Base-by-base conservation (phyloP, 2,113 vertebrate species). In the Puntigrus tetrazona region DNA sequence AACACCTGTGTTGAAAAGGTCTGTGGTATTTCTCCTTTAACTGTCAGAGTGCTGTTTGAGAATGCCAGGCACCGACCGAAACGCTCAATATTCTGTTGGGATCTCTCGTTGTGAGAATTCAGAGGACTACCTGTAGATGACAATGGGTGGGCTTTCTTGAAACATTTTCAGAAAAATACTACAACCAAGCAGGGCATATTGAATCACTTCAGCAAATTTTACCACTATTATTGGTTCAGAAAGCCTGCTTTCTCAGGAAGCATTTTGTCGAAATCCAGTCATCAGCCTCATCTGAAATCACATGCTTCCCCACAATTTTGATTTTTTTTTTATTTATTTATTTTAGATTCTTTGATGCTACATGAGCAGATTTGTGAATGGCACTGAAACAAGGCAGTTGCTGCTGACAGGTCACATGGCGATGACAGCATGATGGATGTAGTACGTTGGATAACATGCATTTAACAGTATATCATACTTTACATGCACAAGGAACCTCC, bases 21-120 rank as follows among this genome's bases (percentile, higher is more conserved):
- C 25, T 45, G 7, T 43, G 41, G 41, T 47, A 29, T n/a, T 45
- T 31, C 50, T 20, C 65, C 41, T 81, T 69, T 22, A 81, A 81
- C 78, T 31, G 78, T 22, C 16, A 5, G 25, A 50, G 3, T 50
- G 78, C 61, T 81, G 5, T 63, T 63, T 43, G 13, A 29, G 38
- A 43, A 79, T 63, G 77, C 25, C 16, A 63, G 61, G 61, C 78
- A 69, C 63, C n/a, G 61, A 22, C 25, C 52, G 18, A 81, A 61
- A 34, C 7, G 5, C 27, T 65, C 78, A 20, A 80, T 65, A 80
- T 80, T 80, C 78, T 10, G 14, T 29, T 16, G 34, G 55, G 38
- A 45, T 65, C 5, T 18, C 52, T 78, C 11, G 13, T 74, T 47
- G 13, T 45, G 38, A 74, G 41, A 47, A 29, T 27, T 14, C 43